phyloP scores from a whole-genome alignment of 2,113 vertebrate species.

The Drymodes brunneopygia region DNA sequence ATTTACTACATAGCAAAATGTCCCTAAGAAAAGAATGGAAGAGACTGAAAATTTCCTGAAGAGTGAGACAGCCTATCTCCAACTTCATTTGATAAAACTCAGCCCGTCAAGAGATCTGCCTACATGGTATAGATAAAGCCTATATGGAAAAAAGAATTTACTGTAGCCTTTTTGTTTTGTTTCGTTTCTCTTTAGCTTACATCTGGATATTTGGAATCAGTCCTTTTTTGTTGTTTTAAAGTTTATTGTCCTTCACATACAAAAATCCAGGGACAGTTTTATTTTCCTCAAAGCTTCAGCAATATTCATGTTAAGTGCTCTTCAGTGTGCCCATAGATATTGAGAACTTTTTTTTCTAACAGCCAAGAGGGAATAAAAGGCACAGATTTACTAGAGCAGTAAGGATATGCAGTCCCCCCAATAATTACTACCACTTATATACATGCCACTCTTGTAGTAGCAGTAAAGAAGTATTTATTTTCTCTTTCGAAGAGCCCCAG shows the following conservation, averaged over 20 bases:
- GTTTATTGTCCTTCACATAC: neutral
- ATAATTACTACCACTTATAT: neutral
- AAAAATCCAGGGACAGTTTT: neutral
- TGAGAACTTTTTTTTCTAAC: neutral
- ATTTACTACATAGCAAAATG: neutral
- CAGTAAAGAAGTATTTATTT: neutral
- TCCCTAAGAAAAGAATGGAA: neutral
- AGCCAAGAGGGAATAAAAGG: neutral
- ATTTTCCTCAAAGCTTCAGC: neutral
- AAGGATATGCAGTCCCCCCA: neutral
- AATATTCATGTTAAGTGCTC: neutral
- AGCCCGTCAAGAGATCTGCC: neutral
- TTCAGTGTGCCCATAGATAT: neutral
- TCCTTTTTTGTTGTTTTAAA: neutral
- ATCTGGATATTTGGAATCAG: neutral
- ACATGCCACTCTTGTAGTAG: neutral
- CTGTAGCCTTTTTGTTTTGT: neutral
- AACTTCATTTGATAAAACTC: neutral
- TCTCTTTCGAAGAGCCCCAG: neutral
- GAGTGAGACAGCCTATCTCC: neutral
- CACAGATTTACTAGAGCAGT: neutral
- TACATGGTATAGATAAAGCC: neutral
- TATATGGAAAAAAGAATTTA: neutral
- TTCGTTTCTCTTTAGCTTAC: neutral
- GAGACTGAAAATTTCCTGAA: neutral